Evolutionary conservation across 1,140 invertebrate genomes (phyloP), one percentile per base, ranked within the genome.

Genomic region (Aphidius gifuensis): DNA sequence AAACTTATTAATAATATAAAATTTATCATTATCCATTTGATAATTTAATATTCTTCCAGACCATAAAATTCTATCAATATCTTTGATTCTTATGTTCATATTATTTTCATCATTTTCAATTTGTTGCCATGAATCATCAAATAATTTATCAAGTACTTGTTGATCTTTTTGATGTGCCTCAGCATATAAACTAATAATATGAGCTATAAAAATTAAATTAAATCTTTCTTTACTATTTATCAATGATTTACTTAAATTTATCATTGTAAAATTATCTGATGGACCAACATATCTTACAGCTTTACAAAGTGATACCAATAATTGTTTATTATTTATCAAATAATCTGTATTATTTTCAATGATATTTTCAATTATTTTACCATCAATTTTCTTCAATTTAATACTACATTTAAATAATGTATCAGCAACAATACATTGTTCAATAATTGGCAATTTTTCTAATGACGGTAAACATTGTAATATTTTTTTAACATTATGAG

Each of bases 231-330:
- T 23, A 9, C 16, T 42, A 11, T 61, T 16, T 8, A 66, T 9
- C 11, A 71, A 58, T 11, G 44, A 39, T 56, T 57, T 40, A 38
- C 61, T 69, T 43, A 71, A 57, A 59, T 68, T 67, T 9, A 51
- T 46, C 6, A 67, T 56, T 43, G 8, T 38, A 48, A 67, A 60
- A n/a, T 67, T 21, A 0, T 50, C 39, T 7, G 51, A 54, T 42
- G 54, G 38, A 9, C 47, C 51, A 44, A 57, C 59, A n/a, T 57
- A 44, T 57, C 66, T 51, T 32, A 71, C 7, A 3, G 55, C 60
- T 65, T 71, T 69, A 46, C 65, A 67, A 6, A 71, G n/a, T 9
- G 64, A 44, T 6, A 63, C 38, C 11, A 71, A 44, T 49, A 65
- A 65, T 4, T 23, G 4, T 38, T 7, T 39, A 48, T 71, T 45